These are phyloP conservation scores for Lucifuga dentata DNA, from an alignment of 2,113 vertebrate genomes.

Conservation along the genomic window DNA sequence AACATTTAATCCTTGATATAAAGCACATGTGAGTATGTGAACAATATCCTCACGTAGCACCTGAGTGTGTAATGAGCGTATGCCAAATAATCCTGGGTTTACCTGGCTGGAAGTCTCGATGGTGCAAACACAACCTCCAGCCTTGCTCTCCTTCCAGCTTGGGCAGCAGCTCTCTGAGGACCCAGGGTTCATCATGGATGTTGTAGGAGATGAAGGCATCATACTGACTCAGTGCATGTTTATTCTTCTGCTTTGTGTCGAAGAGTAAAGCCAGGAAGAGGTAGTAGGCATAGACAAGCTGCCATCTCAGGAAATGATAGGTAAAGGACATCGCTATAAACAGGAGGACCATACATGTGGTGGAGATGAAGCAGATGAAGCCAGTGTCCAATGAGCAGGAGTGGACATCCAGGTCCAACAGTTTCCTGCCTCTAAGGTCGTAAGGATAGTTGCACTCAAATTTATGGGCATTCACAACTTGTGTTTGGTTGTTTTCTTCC, in stretches of 20 bases:
- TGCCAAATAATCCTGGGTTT: no score
- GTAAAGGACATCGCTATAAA: constrained; percentile 64
- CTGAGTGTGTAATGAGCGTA: no score
- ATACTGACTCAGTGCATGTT: constrained; percentile 54
- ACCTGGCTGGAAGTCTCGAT: constrained; percentile 85
- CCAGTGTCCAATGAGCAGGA: constrained; percentile 50
- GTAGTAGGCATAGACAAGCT: constrained; percentile 80
- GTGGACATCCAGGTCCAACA: constrained; percentile 57
- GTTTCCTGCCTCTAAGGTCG: constrained; percentile 42
- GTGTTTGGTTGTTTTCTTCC: constrained; percentile 55
- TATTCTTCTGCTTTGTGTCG: constrained; percentile 65
- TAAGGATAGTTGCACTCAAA: constrained; percentile 80
- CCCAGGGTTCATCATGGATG: constrained; percentile 79
- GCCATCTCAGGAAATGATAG: constrained; percentile 75
- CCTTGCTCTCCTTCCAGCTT: constrained; percentile 80
- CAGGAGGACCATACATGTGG: constrained; percentile 31
- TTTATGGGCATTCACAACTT: constrained; percentile 74
- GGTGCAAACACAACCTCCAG: constrained; percentile 84
- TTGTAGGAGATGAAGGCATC: constrained; percentile 86
- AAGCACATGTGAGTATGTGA: no score
- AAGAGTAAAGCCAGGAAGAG: constrained; percentile 75
- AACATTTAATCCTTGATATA: no score
- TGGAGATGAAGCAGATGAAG: constrained; percentile 70
- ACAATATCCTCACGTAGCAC: no score
- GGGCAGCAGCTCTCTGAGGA: constrained; percentile 75